These are phyloP conservation scores for Agrochola lota DNA, from an alignment of 2,888 invertebrate species.

Conservation along the genomic window DNA sequence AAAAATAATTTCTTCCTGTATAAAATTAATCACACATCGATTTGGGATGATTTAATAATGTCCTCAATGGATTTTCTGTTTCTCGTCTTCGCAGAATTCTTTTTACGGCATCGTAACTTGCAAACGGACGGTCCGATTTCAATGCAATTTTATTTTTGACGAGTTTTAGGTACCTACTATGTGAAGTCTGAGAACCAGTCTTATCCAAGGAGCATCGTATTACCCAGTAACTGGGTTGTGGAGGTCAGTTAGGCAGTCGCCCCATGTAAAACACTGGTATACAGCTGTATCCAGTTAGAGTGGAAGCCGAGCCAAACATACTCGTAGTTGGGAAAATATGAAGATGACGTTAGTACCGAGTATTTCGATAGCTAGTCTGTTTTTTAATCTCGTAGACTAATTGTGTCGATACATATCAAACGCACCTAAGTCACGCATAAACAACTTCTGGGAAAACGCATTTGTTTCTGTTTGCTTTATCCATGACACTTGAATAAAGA, in stretches of 20 bases:
- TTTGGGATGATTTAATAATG: not conserved
- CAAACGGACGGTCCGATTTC: not conserved
- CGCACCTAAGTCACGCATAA: too few species aligned
- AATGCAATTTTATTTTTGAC: not conserved
- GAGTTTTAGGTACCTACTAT: not conserved
- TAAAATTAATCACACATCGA: not conserved
- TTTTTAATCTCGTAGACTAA: too few species aligned
- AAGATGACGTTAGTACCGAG: too few species aligned
- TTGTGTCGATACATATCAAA: too few species aligned
- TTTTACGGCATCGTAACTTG: not conserved
- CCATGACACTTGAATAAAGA: too few species aligned
- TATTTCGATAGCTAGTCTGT: too few species aligned
- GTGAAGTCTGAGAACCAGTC: too few species aligned
- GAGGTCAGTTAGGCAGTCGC: not conserved
- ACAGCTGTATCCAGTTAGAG: not conserved
- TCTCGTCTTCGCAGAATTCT: not conserved
- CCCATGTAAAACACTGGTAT: not conserved
- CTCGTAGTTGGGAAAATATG: too few species aligned
- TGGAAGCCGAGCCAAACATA: too few species aligned
- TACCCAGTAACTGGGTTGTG: not conserved
- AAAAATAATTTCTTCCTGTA: not conserved
- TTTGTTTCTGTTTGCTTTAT: too few species aligned
- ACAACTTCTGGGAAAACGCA: too few species aligned
- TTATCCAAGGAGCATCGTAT: not conserved
- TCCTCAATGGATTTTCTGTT: not conserved